Base-by-base conservation (phyloP, 1,140 invertebrate species). In the Magallana ariakensis region DNA sequence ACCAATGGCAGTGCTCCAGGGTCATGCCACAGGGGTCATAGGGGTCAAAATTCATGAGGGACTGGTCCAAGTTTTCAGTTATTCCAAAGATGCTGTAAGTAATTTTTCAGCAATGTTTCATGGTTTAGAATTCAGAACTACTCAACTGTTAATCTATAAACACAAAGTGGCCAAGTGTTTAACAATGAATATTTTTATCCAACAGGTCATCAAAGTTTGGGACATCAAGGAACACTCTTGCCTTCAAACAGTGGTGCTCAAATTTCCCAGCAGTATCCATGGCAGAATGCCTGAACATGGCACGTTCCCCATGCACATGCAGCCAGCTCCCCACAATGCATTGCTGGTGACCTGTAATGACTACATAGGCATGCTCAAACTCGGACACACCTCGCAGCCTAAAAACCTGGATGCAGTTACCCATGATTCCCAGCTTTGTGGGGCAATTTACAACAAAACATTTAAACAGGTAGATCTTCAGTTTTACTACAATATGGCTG, bases 11-110 rank as follows among this genome's bases (percentile, higher is more conserved):
- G 93, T 96, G 9, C 94, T 97, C 8, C 94, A 95, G 19, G 97
- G 97, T 11, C 97, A 98, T 93, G 96, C 96, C 88, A 95, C 96
- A 1, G 95, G 96, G 33, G 96, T 97, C 89, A 95, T 96, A 26
- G 95, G 95, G 33, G 92, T 97, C 22, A 95, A 96, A 87, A 95
- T 97, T 58, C 96, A 94, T 85, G 93, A 95, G 88, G 90, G 86
- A 15, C 90, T 93, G 11, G 87, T 85, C 54, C 93, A 94, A 84
- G 91, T 94, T 19, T 94, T 94, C 90, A 94, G 93, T 84, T 94
- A 93, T 86, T 94, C 93, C 46, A 93, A 93, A 87, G 94, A 94
- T 91, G 93, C 92, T 85, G 94, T 95, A 91, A 93, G 93, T 91
- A 56, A 7, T 19, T 70, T 46, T 60, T 4, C 33, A 2, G 0